Conservation (phyloP, 2,113 vertebrate species). For the Triplophysa siluroides region DNA sequence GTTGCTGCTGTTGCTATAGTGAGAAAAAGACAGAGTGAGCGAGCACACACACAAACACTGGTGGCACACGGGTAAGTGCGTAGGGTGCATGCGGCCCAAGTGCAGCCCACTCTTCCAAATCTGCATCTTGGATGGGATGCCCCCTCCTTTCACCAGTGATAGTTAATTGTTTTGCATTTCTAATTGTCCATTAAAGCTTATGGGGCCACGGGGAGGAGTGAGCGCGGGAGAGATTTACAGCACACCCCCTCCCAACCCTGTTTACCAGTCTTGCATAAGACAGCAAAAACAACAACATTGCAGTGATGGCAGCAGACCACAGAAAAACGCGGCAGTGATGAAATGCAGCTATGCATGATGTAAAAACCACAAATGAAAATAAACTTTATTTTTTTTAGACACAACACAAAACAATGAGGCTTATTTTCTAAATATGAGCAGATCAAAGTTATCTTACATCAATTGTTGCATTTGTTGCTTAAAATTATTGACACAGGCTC, state of each 20-base stretch:
- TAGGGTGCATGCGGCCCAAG: constrained; percentile 34
- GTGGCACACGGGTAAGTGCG: constrained; percentile 57
- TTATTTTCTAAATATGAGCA: too few species aligned
- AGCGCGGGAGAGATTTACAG: constrained; percentile 18
- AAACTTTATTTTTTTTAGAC: too few species aligned
- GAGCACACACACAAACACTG: constrained; percentile 45
- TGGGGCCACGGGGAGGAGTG: constrained; percentile 61
- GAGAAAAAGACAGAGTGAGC: constrained; percentile 49
- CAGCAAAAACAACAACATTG: constrained; percentile 58
- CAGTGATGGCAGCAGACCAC: constrained; percentile 45
- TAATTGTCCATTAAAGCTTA: constrained; percentile 73
- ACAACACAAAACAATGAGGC: not conserved
- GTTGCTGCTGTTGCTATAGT: constrained; percentile 79
- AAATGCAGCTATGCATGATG: constrained; percentile 2
- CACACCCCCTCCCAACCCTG: constrained; percentile 55
- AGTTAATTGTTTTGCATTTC: constrained; percentile 75
- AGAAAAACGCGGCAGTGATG: constrained; percentile 26
- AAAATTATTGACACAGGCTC: too few species aligned
- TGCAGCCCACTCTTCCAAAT: constrained; percentile 51
- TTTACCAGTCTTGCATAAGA: constrained; percentile 70
- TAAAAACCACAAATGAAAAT: not conserved
- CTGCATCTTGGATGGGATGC: constrained; percentile 25
- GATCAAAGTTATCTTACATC: too few species aligned
- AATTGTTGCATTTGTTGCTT: too few species aligned
- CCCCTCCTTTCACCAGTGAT: constrained; percentile 58